Percentiles rank a stretch among this genome's conserved stretches.
These are phyloP conservation scores for Hyalella azteca DNA, from an alignment of 2,888 invertebrate species.

Conservation along the genomic window DNA sequence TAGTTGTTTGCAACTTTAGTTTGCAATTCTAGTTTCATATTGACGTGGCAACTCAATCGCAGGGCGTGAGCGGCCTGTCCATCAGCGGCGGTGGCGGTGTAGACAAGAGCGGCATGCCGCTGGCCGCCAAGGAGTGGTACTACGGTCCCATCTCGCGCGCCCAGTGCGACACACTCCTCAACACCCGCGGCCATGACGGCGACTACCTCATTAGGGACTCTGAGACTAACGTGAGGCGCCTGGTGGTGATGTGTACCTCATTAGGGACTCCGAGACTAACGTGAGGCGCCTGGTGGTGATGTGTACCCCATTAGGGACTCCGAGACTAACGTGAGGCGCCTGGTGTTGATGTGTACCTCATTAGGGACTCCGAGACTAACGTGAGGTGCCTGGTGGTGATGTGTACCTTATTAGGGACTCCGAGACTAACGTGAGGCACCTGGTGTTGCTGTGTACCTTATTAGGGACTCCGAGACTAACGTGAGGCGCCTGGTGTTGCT, in stretches of 20 bases:
- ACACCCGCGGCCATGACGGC: slow-evolving; percentile 94
- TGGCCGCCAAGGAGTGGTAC: slow-evolving; percentile 91
- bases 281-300: background rate
- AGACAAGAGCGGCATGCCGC: slow-evolving; percentile 58
- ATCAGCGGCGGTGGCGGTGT: slow-evolving; percentile 43
- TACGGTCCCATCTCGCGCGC: slow-evolving; percentile 94
- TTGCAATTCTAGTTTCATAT: background rate
- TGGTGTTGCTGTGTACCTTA: too few relatives aligned
- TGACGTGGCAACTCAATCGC: background rate
- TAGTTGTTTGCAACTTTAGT: too few relatives aligned
- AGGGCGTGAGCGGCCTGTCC: slow-evolving; percentile 53
- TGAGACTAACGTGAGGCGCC: slow-evolving; percentile 89
- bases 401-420: too few relatives aligned
- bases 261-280: background rate
- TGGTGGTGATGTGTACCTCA: background rate
- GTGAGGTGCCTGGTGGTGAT: too few relatives aligned
- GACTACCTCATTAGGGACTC: slow-evolving; percentile 98
- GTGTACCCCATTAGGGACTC: too few relatives aligned
- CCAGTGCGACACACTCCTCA: slow-evolving; percentile 94
- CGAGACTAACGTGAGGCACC: too few relatives aligned
- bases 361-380: too few relatives aligned
- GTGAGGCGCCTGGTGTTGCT: too few relatives aligned
- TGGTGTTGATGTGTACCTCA: too few relatives aligned
- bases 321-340: too few relatives aligned
- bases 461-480: too few relatives aligned